Evolutionary conservation across 2,888 invertebrate species (phyloP).

Genomic region (Harpalus rubripes): DNA sequence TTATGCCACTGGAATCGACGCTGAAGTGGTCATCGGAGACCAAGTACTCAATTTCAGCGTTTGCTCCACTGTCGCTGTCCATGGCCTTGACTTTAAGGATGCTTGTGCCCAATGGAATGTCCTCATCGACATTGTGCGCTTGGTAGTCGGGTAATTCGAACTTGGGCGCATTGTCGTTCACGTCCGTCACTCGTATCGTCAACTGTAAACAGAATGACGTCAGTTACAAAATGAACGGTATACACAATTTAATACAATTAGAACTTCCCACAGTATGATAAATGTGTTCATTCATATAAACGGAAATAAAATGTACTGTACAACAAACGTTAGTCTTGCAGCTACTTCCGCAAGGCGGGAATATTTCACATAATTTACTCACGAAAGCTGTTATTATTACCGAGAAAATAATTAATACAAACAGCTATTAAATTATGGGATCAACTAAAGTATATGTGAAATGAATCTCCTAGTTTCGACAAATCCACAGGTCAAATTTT

Average conservation of each 20-base stretch:
- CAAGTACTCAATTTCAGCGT: constrained; percentile 95
- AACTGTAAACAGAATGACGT: constrained; percentile 81
- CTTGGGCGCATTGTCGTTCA: constrained; percentile 98
- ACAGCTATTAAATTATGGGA: not conserved
- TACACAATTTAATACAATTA: constrained; percentile 53
- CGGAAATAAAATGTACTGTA: constrained; percentile 62
- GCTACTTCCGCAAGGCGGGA: constrained; percentile 39
- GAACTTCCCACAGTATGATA: constrained; percentile 58
- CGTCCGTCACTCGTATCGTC: constrained; percentile 95
- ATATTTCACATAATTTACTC: constrained; percentile 33
- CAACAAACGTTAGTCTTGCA: constrained; percentile 39
- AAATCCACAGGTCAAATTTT: too few species aligned
- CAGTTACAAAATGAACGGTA: constrained; percentile 5
- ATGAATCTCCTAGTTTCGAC: too few species aligned
- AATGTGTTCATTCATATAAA: constrained; percentile 45
- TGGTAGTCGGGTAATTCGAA: constrained; percentile 98
- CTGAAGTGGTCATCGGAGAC: constrained; percentile 96
- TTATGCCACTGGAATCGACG: constrained; percentile 95
- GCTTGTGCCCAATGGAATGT: constrained; percentile 93
- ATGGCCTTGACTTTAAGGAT: constrained; percentile 97
- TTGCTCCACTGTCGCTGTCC: constrained; percentile 96
- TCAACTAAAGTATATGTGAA: too few species aligned
- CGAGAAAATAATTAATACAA: constrained; percentile 7
- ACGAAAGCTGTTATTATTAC: constrained; percentile 33
- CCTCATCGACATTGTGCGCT: constrained; percentile 97